phyloP scores from a whole-genome alignment of 2,888 invertebrate genomes.

The Apantesis nais region DNA sequence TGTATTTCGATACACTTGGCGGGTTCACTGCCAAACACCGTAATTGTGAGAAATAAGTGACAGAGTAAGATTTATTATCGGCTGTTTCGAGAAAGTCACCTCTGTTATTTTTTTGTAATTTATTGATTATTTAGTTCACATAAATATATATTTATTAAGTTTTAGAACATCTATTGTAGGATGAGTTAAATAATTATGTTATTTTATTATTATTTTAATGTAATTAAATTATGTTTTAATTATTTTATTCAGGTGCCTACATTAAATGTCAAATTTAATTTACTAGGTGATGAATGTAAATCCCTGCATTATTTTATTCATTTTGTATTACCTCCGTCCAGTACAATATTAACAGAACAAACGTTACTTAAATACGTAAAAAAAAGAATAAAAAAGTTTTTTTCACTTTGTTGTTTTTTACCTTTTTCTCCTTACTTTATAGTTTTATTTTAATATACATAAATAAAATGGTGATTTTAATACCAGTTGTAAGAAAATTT shows the following conservation, averaged over 20 bases:
- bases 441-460: background rate
- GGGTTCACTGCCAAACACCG: background rate
- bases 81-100: constrained; percentile 19
- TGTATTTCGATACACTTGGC: background rate
- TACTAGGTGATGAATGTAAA: constrained; percentile 20
- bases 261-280: constrained; percentile 21
- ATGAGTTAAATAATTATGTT: constrained; percentile 39
- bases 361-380: constrained; percentile 42
- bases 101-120: constrained; percentile 3
- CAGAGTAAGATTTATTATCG: constrained; percentile 11
- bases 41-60: background rate
- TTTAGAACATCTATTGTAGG: constrained; percentile 35
- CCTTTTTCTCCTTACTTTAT: constrained; percentile 7
- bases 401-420: constrained; percentile 31
- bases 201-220: constrained; percentile 23
- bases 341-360: constrained; percentile 45
- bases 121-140: constrained; percentile 16
- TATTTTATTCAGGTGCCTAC: constrained; percentile 13
- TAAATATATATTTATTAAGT: constrained; percentile 32
- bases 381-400: constrained; percentile 34
- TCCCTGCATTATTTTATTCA: constrained; percentile 28
- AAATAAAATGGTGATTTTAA: background rate
- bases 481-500: background rate
- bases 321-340: constrained; percentile 47
- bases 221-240: constrained; percentile 18